A percentile compares a stretch with the other conserved stretches of the same genome.
These are phyloP conservation scores for Xestia rhomboidea DNA, from an alignment of 2,888 invertebrate species.

Conservation along the genomic window DNA sequence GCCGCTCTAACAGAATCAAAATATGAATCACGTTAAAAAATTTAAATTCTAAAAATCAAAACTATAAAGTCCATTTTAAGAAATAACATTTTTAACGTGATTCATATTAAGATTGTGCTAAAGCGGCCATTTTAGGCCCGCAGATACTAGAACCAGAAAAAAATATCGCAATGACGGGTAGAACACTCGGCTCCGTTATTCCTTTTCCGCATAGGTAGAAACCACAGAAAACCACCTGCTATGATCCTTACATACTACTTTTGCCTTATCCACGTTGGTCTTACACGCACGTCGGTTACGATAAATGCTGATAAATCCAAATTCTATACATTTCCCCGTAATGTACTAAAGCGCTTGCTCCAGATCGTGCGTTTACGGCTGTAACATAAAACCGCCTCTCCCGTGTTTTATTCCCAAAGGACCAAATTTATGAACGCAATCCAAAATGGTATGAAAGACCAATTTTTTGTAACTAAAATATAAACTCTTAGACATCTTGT, in stretches of 20 bases:
- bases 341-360: constrained; percentile 4
- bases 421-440: constrained; percentile 30
- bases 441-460: constrained; percentile 14
- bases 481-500: no score
- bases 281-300: neutral
- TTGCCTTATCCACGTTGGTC: neutral
- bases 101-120: no score
- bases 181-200: no score
- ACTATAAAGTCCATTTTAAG: no score
- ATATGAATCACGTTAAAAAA: no score
- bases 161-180: no score
- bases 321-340: constrained; percentile 10
- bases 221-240: neutral
- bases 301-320: neutral
- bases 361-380: constrained; percentile 10
- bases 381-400: constrained; percentile 40
- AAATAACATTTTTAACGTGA: no score
- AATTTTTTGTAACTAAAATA: neutral
- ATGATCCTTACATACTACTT: neutral
- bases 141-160: no score
- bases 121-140: no score
- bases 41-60: no score
- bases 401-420: constrained; percentile 29
- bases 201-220: no score
- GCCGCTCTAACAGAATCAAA: no score